Conservation (phyloP, 2,113 vertebrate species). For the Paedocypris sp. region DNA sequence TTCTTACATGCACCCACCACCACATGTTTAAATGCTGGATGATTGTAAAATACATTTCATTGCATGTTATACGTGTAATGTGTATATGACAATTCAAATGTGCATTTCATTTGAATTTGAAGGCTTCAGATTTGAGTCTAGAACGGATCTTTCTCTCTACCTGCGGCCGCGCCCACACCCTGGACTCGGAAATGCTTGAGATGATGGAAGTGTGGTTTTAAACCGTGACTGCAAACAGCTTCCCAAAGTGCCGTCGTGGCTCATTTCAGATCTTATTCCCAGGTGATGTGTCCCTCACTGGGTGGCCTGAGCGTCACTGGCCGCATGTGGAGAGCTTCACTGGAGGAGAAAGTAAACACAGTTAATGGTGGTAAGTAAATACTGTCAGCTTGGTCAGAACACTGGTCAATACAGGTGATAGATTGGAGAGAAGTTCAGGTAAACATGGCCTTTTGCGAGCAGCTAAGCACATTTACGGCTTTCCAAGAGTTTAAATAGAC, state of each 20-base stretch:
- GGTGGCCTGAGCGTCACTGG: slow-evolving; percentile 26
- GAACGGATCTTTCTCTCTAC: too few species aligned
- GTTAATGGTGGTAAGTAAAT: slow-evolving; percentile 4
- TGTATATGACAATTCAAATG: too few species aligned
- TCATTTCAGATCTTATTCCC: slow-evolving; percentile 6
- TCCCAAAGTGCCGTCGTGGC: neutral
- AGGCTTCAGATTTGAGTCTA: too few species aligned
- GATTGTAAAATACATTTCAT: too few species aligned
- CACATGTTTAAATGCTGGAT: too few species aligned
- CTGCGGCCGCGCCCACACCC: too few species aligned
- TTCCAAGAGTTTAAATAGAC: neutral
- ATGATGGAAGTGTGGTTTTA: slow-evolving; percentile 31
- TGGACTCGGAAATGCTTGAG: slow-evolving; percentile 27
- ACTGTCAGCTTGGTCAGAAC: slow-evolving; percentile 4
- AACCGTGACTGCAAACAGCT: slow-evolving; percentile 22
- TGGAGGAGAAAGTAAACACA: slow-evolving; percentile 18
- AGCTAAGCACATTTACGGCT: slow-evolving; percentile 6
- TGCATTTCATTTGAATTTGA: too few species aligned
- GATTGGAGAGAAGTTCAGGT: slow-evolving; percentile 11
- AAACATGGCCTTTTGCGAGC: slow-evolving; percentile 14
- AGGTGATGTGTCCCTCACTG: slow-evolving; percentile 29
- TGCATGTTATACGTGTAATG: too few species aligned
- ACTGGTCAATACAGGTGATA: slow-evolving; percentile 7
- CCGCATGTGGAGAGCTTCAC: neutral
- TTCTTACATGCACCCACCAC: too few species aligned